Evolutionary conservation across 2,888 invertebrate species (phyloP), one percentile per base, ranked within the genome.

Genomic region (Lepidocyrtinus sp.): DNA sequence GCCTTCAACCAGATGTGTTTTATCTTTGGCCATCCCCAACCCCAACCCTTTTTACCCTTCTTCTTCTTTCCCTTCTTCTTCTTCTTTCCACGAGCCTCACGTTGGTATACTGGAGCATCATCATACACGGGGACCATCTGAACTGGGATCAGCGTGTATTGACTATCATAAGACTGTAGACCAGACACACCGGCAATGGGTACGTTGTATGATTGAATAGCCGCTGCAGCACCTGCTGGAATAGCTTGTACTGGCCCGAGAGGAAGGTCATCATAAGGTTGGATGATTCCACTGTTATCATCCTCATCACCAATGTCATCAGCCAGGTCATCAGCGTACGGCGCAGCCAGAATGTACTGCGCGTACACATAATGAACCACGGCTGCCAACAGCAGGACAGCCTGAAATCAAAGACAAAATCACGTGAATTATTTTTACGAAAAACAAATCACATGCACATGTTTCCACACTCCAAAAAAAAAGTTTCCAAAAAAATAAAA

Each of bases 311-410:
- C 50, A 12, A 2, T 7, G 2, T 1, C 15, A 36, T 36, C 5
- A n/a, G 25, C 5, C 19, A 15, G 12, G 15, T 45, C 19, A 55
- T 12, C 59, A 46, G 1, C 19, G 68, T 45, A 68, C 19, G 36
- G 68, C 2, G 59, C 80, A 75, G 50, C 61, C 59, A 26, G 21
- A 62, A 36, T 82, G 50, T 50, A 82, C 76, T 82, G 79, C 62
- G 75, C 79, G 21, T 75, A 64, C 9, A 63, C 75, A 36, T 64
- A 64, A 25, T 72, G 68, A 64, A 69, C 75, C 19, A 82, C 59
- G 75, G 76, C 82, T 77, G 82, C 83, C 74, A 83, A 26, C 67
- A 83, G 82, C 81, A 83, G 80, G 65, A 82, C 79, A 71, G 82
- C 83, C 83, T 83, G 36, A 64, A 75, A 74, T 25, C 1, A 75